Evolutionary conservation across 2,113 vertebrate species (phyloP), one percentile per base, ranked within the genome.

Genomic region (Chloroceryle aenea): DNA sequence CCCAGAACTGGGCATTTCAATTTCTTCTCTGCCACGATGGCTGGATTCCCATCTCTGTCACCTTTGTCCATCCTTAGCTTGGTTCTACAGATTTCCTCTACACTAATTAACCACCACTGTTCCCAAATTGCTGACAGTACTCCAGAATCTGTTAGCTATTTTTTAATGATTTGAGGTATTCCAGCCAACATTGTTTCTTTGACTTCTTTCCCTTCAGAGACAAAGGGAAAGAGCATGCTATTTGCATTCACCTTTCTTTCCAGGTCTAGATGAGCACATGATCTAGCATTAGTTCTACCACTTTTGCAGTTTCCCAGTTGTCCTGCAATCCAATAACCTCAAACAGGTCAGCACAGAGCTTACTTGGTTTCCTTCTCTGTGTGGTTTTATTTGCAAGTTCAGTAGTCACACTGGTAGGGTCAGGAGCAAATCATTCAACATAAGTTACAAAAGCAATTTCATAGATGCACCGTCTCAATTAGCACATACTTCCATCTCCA

Each of bases 21-120:
- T 26, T 36, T n/a, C 21, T 48, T 5, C 16, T 14, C 6, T 20
- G 9, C 42, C 18, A 23, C 1, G 8, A 43, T 26, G 30, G 27
- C 21, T 59, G 21, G 3, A 80, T 56, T 62, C 50, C 22, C 43
- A 56, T 0, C 0, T 23, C 36, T 36, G 2, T 38, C 38, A 17
- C 3, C 3, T 25, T 56, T 72, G 5, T 43, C 4, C 45, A 7
- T 26, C 52, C 63, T 27, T 7, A 40, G 26, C 20, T 76, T 34
- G 10, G 10, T 17, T 27, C 47, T 30, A 11, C 4, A 32, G 34
- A 62, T 5, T 26, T 36, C 20, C 9, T 43, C 76, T 32, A 1
- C 12, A 71, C 32, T 6, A 6, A n/a, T 36, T 2, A 48, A 19
- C 6, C n/a, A 56, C 40, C 38, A 3, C 34, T 56, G 25, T 32